These are phyloP conservation scores for Cyprinodon brontotheroides DNA, from an alignment of 2,113 vertebrate species.

Conservation along the genomic window DNA sequence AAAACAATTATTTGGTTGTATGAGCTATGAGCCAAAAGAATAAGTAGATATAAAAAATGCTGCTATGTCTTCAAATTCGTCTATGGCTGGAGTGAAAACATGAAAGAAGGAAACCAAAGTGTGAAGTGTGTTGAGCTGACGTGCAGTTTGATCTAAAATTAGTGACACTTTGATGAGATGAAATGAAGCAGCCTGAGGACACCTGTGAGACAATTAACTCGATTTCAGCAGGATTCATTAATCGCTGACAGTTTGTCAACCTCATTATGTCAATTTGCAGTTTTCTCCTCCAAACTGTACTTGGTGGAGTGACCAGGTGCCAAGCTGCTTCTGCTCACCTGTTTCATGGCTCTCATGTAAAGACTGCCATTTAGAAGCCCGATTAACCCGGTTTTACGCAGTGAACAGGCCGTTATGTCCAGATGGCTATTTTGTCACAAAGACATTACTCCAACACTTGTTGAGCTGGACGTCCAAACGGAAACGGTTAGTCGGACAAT, in stretches of 20 bases:
- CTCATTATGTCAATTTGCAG: constrained; percentile 66
- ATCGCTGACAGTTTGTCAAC: constrained; percentile 68
- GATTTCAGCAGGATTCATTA: constrained; percentile 60
- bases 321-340: constrained; percentile 57
- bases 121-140: no score
- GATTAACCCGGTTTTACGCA: no score
- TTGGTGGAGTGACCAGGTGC: constrained; percentile 56
- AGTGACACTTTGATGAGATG: constrained; percentile 34
- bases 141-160: constrained; percentile 21
- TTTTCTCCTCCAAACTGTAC: constrained; percentile 35
- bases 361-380: constrained; percentile 63
- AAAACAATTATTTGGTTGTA: background rate
- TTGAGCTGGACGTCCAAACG: constrained; percentile 53
- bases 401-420: constrained; percentile 52
- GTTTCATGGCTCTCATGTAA: constrained; percentile 49
- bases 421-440: constrained; percentile 63
- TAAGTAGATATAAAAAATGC: background rate
- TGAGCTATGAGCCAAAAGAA: background rate
- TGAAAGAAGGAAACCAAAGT: background rate
- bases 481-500: constrained; percentile 30
- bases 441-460: constrained; percentile 63
- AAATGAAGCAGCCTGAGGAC: constrained; percentile 31
- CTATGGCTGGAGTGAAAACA: background rate
- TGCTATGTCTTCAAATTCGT: background rate
- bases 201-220: constrained; percentile 61